These are phyloP conservation scores for Drosophila nigromelanica DNA, from an alignment of 1,140 invertebrate species.

Conservation along the genomic window DNA sequence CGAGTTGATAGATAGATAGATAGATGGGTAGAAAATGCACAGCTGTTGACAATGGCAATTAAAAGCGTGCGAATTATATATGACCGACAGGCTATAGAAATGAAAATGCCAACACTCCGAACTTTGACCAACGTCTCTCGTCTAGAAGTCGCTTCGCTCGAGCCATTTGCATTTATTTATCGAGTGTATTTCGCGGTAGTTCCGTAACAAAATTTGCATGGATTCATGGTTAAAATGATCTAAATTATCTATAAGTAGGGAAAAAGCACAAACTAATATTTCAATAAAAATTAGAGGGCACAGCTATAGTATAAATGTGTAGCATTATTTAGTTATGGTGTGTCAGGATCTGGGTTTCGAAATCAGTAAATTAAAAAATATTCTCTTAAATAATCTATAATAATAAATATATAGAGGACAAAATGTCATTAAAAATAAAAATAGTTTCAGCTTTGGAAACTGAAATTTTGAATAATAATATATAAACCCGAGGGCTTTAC, in stretches of 20 bases:
- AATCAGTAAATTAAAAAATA: no score
- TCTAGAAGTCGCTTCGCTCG: neutral
- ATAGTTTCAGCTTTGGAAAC: no score
- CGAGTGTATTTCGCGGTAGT: constrained; percentile 41
- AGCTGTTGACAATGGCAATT: constrained; percentile 45
- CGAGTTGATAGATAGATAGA: constrained; percentile 22
- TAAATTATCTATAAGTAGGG: neutral
- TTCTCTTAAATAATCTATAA: no score
- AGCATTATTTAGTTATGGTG: neutral
- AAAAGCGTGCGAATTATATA: constrained; percentile 36
- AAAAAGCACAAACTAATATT: neutral
- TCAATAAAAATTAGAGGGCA: neutral
- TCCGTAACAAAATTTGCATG: constrained; percentile 56
- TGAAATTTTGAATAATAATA: no score
- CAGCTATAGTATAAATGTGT: neutral
- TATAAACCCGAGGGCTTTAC: no score
- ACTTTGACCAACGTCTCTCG: constrained; percentile 42
- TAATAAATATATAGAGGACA: no score
- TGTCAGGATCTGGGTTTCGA: no score
- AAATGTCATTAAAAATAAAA: no score
- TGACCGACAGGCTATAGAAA: constrained; percentile 9
- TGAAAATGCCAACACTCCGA: constrained; percentile 36
- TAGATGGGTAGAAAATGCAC: constrained; percentile 10
- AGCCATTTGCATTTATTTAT: constrained; percentile 25
- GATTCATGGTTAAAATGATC: constrained; percentile 40